phyloP scores from a whole-genome alignment of 1,140 invertebrate genomes.

The Tribolium madens region DNA sequence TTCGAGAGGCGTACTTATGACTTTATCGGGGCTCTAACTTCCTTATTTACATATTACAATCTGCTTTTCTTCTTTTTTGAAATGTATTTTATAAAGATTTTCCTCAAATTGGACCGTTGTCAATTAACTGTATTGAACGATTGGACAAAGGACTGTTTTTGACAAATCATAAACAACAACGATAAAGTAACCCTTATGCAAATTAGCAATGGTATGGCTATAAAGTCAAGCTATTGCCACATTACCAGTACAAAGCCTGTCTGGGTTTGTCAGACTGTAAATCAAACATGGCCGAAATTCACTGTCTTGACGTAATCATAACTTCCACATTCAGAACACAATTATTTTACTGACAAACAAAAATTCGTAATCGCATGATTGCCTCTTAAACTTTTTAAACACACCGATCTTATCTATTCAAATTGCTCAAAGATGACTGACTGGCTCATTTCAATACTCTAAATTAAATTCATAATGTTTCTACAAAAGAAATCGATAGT shows the following conservation, averaged over 20 bases:
- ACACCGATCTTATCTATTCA: neutral
- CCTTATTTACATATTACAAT: slow-evolving; percentile 34
- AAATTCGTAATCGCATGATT: slow-evolving; percentile 1
- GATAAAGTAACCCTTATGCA: slow-evolving; percentile 44
- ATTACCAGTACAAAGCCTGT: slow-evolving; percentile 37
- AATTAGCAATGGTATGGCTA: slow-evolving; percentile 21
- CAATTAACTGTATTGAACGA: slow-evolving; percentile 17
- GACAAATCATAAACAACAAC: slow-evolving; percentile 43
- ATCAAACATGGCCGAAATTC: slow-evolving; percentile 43
- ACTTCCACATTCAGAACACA: slow-evolving; percentile 14
- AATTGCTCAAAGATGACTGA: slow-evolving; percentile 1
- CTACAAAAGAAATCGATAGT: neutral
- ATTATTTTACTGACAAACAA: slow-evolving; percentile 2
- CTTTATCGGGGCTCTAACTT: slow-evolving; percentile 23
- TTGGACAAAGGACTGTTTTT: slow-evolving; percentile 9
- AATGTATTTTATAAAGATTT: slow-evolving; percentile 2
- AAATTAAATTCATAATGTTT: neutral
- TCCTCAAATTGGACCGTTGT: neutral
- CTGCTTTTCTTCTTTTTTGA: neutral
- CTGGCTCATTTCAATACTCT: neutral
- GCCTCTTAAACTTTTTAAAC: neutral
- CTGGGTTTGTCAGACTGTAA: slow-evolving; percentile 40
- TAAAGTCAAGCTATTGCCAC: slow-evolving; percentile 38
- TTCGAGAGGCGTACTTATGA: slow-evolving; percentile 15
- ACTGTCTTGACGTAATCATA: slow-evolving; percentile 27